Evolutionary conservation across 2,888 invertebrate genomes (phyloP).

Genomic region (Dasysyrphus tricinctus): DNA sequence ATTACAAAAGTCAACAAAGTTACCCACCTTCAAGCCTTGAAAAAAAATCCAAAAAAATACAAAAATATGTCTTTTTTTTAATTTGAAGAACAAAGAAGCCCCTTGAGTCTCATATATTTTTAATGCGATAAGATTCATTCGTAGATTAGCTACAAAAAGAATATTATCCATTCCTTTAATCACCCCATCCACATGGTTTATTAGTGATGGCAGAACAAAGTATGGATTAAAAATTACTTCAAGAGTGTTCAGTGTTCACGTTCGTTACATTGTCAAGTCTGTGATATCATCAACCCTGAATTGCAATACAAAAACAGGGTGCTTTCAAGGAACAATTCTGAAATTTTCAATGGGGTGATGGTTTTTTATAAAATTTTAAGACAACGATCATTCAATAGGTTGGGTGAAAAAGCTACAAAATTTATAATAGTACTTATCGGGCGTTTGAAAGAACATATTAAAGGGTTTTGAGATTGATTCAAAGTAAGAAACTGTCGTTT

Average conservation of each 20-base stretch:
- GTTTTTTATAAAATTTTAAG: not conserved
- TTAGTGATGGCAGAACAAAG: slow-evolving; percentile 44
- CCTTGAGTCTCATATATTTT: not conserved
- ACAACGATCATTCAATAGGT: too few species aligned
- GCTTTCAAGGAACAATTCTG: not conserved
- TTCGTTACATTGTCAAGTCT: slow-evolving; percentile 21
- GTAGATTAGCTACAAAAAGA: slow-evolving; percentile 21
- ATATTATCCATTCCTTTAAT: slow-evolving; percentile 26
- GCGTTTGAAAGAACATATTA: too few species aligned
- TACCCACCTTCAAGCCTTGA: not conserved
- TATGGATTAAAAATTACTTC: slow-evolving; percentile 65
- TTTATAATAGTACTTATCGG: too few species aligned
- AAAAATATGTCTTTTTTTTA: not conserved
- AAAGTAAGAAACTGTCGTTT: too few species aligned
- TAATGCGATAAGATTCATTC: slow-evolving; percentile 25
- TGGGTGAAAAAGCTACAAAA: too few species aligned
- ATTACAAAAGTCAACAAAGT: not conserved
- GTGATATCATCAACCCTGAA: not conserved
- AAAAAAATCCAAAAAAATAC: not conserved
- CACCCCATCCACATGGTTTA: slow-evolving; percentile 28
- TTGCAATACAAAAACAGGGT: not conserved
- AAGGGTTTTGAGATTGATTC: too few species aligned
- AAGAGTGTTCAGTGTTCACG: slow-evolving; percentile 44
- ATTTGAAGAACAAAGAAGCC: not conserved
- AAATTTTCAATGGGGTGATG: not conserved